Conservation (phyloP, 2,797 vertebrate species). For the Muscicapa comitata region DNA sequence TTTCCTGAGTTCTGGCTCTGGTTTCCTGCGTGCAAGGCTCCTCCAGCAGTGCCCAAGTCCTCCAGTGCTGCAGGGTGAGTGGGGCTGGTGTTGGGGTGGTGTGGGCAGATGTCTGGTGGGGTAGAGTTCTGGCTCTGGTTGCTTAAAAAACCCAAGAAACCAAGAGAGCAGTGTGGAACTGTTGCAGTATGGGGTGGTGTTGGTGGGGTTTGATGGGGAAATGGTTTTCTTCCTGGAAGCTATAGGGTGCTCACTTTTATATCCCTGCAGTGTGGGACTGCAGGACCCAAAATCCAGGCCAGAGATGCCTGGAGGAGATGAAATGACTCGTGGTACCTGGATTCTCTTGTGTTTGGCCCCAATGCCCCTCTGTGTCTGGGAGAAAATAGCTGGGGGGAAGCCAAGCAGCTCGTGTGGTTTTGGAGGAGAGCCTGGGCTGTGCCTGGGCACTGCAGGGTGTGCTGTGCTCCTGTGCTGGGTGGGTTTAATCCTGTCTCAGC, state of each 20-base stretch:
- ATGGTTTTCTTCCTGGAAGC: neutral
- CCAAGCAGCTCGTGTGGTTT: neutral
- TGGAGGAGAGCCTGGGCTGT: neutral
- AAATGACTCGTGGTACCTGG: neutral
- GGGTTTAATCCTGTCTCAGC: neutral
- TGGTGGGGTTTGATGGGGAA: rapidly evolving
- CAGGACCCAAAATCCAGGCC: neutral
- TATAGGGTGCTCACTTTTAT: rapidly evolving
- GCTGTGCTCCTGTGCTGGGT: neutral
- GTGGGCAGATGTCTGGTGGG: rapidly evolving
- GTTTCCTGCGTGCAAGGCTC: rapidly evolving
- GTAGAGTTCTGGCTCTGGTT: neutral
- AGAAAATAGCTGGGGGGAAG: neutral
- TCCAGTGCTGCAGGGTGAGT: rapidly evolving
- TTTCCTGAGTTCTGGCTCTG: neutral
- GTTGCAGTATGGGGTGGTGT: neutral
- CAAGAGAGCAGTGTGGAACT: rapidly evolving
- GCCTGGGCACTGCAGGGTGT: neutral
- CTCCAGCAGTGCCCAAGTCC: rapidly evolving
- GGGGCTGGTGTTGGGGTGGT: rapidly evolving
- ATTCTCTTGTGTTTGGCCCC: neutral
- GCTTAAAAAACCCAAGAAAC: neutral
- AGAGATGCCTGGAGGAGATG: neutral
- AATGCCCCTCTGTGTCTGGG: neutral
- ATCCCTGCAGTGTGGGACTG: neutral